A percentile compares a stretch with the other conserved stretches of the same genome.
Evolutionary conservation across 1,140 invertebrate species (phyloP).

Genomic region (Drosophila subpulchrella): DNA sequence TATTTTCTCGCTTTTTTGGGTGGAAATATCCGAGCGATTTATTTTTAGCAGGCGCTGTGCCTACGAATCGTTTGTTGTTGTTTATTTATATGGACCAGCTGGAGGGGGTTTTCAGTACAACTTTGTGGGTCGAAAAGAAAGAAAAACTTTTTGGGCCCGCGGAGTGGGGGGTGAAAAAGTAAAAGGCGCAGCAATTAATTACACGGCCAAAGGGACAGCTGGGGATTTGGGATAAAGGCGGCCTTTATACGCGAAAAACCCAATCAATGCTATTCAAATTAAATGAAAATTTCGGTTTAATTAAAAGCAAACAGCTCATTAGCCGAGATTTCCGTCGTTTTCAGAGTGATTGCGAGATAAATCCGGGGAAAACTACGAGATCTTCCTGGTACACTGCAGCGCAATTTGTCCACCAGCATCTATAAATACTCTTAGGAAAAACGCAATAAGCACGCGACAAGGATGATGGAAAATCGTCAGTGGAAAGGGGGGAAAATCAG

Average conservation of each 20-base stretch:
- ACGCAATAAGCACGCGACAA: constrained; percentile 72
- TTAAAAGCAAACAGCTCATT: constrained; percentile 69
- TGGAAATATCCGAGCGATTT: constrained; percentile 68
- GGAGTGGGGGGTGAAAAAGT: not conserved
- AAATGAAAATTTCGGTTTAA: constrained; percentile 55
- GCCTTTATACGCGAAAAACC: not conserved
- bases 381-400: constrained; percentile 44
- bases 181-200: constrained; percentile 71
- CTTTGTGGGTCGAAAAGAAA: constrained; percentile 48
- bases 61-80: constrained; percentile 76
- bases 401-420: constrained; percentile 61
- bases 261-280: constrained; percentile 65
- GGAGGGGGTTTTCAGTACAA: constrained; percentile 31
- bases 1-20: constrained; percentile 78
- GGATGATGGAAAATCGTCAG: constrained; percentile 40
- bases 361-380: constrained; percentile 13
- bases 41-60: constrained; percentile 75
- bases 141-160: constrained; percentile 52
- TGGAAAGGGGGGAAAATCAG: not conserved
- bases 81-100: constrained; percentile 65
- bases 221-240: constrained; percentile 21
- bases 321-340: constrained; percentile 50
- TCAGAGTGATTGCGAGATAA: constrained; percentile 17
- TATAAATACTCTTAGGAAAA: constrained; percentile 36
- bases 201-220: constrained; percentile 66